Evolutionary conservation across 2,797 vertebrate species (phyloP), one percentile per base, ranked within the genome.

Genomic region (Myotis findleyi): DNA sequence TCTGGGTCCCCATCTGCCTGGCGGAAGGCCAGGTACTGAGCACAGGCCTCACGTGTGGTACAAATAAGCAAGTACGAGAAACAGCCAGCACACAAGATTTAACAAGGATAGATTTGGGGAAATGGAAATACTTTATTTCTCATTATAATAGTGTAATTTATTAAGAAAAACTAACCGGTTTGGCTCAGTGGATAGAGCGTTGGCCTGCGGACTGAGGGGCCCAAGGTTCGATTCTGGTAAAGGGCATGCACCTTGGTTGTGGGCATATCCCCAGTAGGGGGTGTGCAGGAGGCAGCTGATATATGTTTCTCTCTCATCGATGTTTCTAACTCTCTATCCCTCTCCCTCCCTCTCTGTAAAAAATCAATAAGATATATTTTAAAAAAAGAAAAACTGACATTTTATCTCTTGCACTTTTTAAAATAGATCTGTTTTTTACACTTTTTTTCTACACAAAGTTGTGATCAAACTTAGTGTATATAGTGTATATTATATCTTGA

Each of bases 351-450:
- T 44, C 44, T 44, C 44, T 44, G 44, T 44, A 44, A 44, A 44
- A 44, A 44, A 3, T 44, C 44, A 44, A 44, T 44, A 44, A 44
- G 3, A 44, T 44, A 11, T 11, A 71, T 55, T 66, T 59, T 51
- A 88, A 49, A 44, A 44, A 44, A 44, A 44, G 80, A 33, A 82
- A 92, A 83, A 84, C n/a, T 73, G 51, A 95, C 79, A 89, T 87
- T 89, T 72, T 47, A 9, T 75, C 21, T 90, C 49, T 30, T 77
- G 55, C 3, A 82, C 47, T 71, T 87, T 93, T 90, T 66, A n/a
- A 55, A 87, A 68, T 33, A 59, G 62, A 1, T 7, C 33, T 33
- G 3, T 93, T 57, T 83, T 82, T 49, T 72, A 80, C 1, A 38
- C 16, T 72, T 81, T 79, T 38, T 38, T 79, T 44, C 66, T 92